Evolutionary conservation across 1,140 invertebrate genomes (phyloP), one percentile per base, ranked within the genome.

Genomic region (Holcopasites calliopsidis): DNA sequence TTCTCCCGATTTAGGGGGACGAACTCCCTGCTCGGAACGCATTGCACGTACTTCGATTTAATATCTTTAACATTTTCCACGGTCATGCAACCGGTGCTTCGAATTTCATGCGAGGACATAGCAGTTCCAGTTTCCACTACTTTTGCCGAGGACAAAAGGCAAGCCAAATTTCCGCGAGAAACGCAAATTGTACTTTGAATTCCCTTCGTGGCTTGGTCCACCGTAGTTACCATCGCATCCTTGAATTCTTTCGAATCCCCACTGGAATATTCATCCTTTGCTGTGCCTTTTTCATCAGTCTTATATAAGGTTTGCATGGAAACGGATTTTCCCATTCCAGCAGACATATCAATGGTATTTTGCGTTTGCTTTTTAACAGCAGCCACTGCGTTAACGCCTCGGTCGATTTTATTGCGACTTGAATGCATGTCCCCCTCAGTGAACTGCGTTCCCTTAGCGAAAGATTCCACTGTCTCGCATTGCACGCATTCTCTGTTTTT

Each of bases 131-230:
- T 21, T 26, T 66, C 71, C 18, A 4, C 8, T n/a, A 23, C 33
- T 7, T 23, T 42, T 11, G 35, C 28, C 1, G 13, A 35, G 10
- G 50, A 47, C 1, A 18, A 21, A 28, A 13, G 13, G 7, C 11
- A 26, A 16, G 28, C 16, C 21, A 28, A 44, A 16, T 21, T 66
- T 28, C 21, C 71, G 5, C 49, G 47, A 3, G 61, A 73, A 11
- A 50, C 31, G 42, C 47, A 78, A n/a, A 62, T 18, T 0, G 35
- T 49, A 35, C 50, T 76, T 6, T 76, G 73, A 16, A 50, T 76
- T 18, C 35, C 33, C 18, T 70, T 62, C 8, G 65, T 21, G 18
- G 4, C n/a, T 35, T 55, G 40, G 38, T 69, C 16, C 3, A 33
- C 10, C 3, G 44, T 61, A 33, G 68, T 69, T 33, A 55, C 26